Evolutionary conservation across 2,113 vertebrate genomes (phyloP).

Genomic region (Aythya baeri): DNA sequence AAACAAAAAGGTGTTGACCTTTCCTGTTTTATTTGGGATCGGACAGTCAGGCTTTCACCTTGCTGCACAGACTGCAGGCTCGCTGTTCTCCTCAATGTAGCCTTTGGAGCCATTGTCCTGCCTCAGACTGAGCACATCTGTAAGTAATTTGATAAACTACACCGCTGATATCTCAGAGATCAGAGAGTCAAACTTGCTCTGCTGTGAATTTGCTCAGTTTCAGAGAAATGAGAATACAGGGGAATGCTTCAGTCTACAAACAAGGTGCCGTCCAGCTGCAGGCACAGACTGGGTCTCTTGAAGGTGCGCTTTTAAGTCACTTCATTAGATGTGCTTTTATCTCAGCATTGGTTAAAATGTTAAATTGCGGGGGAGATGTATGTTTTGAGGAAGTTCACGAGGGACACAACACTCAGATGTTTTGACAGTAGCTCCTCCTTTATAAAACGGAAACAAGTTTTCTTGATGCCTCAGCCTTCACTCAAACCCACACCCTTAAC

Average conservation of each 20-base stretch:
- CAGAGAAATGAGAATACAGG: not conserved
- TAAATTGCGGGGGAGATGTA: not conserved
- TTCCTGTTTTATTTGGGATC: accelerated
- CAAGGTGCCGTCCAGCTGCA: not conserved
- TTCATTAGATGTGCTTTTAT: not conserved
- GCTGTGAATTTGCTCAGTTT: not conserved
- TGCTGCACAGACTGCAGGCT: accelerated
- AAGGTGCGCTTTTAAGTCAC: not conserved
- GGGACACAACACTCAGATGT: not conserved
- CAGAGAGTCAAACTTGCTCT: not conserved
- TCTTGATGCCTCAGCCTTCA: not conserved
- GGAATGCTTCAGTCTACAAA: not conserved
- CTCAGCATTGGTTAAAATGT: not conserved
- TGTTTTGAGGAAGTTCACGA: not conserved
- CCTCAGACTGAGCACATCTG: not conserved
- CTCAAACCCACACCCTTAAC: not conserved
- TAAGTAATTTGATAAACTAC: not conserved
- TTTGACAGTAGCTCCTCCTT: not conserved
- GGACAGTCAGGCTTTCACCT: not conserved
- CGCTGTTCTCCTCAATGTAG: not conserved
- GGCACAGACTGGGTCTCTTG: not conserved
- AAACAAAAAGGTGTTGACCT: not conserved
- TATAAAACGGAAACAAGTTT: not conserved
- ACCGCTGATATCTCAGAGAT: not conserved
- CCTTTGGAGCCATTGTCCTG: not conserved